Evolutionary conservation across 2,113 vertebrate genomes (phyloP).

Genomic region (Pionites leucogaster): DNA sequence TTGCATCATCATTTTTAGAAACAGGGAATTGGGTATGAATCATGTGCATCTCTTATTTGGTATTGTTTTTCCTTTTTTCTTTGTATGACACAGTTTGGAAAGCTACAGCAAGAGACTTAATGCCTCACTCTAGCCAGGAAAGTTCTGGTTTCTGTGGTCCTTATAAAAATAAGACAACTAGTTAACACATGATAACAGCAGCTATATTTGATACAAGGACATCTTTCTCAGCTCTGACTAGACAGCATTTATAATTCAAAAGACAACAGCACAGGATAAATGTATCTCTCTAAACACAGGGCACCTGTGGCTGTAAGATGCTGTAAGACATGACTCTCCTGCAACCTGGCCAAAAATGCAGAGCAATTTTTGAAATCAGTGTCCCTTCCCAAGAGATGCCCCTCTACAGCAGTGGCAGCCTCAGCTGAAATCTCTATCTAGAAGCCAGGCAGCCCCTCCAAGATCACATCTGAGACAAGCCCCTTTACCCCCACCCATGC

Average conservation of each 20-base stretch:
- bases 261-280: background rate
- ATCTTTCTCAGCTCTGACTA: background rate
- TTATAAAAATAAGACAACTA: background rate
- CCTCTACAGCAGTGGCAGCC: background rate
- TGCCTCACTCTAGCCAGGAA: background rate
- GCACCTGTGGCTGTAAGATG: background rate
- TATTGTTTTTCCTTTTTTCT: background rate
- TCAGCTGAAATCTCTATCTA: background rate
- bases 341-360: background rate
- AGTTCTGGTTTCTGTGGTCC: background rate
- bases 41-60: background rate
- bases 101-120: background rate
- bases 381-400: background rate
- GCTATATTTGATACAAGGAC: background rate
- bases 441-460: background rate
- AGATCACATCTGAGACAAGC: background rate
- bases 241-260: background rate
- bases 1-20: background rate
- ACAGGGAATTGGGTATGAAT: background rate
- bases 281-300: background rate
- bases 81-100: background rate
- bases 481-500: rapidly evolving
- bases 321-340: background rate
- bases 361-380: background rate
- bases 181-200: background rate